Evolutionary conservation across 2,888 invertebrate species (phyloP).

Genomic region (Polydrusus pterygomalis): DNA sequence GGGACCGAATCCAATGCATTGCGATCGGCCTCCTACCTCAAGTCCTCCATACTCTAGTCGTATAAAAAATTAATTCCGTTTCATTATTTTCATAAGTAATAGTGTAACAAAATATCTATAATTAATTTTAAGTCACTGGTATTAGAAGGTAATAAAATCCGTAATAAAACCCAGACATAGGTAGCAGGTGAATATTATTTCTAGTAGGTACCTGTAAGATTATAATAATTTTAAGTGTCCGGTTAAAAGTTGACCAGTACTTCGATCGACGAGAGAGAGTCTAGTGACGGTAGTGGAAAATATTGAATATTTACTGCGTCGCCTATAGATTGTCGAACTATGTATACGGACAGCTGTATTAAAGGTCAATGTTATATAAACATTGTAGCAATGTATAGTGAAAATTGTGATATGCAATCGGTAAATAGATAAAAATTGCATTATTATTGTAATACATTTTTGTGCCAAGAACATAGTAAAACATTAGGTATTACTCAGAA

Average conservation of each 20-base stretch:
- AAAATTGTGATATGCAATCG: not conserved
- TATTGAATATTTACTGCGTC: not conserved
- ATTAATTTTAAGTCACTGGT: no score
- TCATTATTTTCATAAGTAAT: no score
- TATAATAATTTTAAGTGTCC: slow-evolving; percentile 9
- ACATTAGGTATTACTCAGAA: not conserved
- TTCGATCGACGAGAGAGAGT: slow-evolving; percentile 12
- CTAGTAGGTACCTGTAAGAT: slow-evolving; percentile 3
- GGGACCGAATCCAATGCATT: no score
- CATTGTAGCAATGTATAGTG: not conserved
- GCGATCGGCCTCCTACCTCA: no score
- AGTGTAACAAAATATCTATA: no score
- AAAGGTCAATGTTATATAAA: slow-evolving; percentile 12
- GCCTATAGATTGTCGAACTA: not conserved
- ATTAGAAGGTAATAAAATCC: not conserved
- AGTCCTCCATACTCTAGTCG: no score
- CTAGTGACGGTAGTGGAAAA: slow-evolving; percentile 13
- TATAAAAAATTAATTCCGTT: no score
- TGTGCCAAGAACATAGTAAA: not conserved
- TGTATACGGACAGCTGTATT: not conserved
- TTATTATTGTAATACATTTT: not conserved
- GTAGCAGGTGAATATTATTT: not conserved
- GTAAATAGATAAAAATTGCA: not conserved
- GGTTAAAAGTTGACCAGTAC: slow-evolving; percentile 21
- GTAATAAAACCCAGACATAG: not conserved